phyloP scores from a whole-genome alignment of 2,797 vertebrate genomes.

The Falco berigora region DNA sequence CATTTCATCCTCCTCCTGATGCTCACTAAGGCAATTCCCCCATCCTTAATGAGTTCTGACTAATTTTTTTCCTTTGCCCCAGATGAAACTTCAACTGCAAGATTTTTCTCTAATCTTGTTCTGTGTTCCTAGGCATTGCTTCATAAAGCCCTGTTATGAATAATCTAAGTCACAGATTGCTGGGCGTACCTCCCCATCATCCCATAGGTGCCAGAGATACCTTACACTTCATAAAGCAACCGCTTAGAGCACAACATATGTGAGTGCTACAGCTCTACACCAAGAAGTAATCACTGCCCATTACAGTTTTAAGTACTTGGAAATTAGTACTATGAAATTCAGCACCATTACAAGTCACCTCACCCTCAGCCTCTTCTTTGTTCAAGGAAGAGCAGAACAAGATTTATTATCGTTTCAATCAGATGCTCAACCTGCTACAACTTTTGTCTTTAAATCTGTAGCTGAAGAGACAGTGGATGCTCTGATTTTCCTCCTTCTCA shows the following conservation, averaged over 20 bases:
- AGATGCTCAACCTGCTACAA: background rate
- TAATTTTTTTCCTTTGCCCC: background rate
- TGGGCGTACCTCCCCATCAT: background rate
- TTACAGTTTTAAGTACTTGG: background rate
- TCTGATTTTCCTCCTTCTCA: background rate
- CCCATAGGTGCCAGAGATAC: background rate
- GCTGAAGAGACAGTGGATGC: background rate
- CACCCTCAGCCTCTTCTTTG: background rate
- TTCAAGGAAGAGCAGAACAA: background rate
- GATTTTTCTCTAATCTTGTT: background rate
- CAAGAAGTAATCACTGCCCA: background rate
- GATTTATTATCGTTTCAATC: background rate
- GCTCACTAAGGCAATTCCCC: constrained; percentile 29
- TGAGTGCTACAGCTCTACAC: background rate
- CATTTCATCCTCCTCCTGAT: background rate
- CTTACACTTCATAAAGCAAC: background rate
- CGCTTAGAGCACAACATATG: background rate
- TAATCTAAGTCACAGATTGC: background rate
- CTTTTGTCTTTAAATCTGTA: background rate
- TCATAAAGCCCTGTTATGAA: background rate
- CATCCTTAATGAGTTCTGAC: constrained; percentile 10
- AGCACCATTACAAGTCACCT: background rate
- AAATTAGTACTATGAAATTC: background rate
- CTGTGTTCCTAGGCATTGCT: background rate
- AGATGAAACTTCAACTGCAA: background rate